Base-by-base conservation (phyloP, 2,113 vertebrate genomes). In the Excalfactoria chinensis region DNA sequence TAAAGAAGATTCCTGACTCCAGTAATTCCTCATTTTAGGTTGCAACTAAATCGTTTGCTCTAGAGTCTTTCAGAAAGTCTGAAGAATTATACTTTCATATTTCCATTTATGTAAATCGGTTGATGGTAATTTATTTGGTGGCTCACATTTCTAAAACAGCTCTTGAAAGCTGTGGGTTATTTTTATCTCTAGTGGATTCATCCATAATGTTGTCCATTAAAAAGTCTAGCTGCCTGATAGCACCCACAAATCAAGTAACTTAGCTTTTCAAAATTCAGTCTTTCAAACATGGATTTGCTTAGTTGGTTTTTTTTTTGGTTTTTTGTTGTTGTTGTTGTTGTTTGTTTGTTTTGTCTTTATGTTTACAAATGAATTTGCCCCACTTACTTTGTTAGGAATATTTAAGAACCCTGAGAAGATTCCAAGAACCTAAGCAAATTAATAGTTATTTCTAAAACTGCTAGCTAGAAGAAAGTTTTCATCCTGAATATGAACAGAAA, bases 71-170 rank as follows among this genome's bases (percentile, higher is more conserved):
- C 58, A 88, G 51, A 91, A 94, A 56, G 63, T 71, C 80, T 94
- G 80, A 94, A 73, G 67, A 92, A 92, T 77, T 30, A 90, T 82
- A 85, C 60, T 91, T 87, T 92, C 43, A 25, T 93, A 74, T 88
- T 95, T 86, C 85, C 60, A 56, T 94, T 94, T 91, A 92, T 91
- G 86, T 91, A 93, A 93, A 93, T 91, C 49, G 51, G 55, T 79
- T 80, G 56, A 66, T 73, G 25, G 25, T 43, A 92, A 90, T 95
- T 90, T 92, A 87, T 92, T 85, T 93, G 21, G 25, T 82, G 34
- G 55, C 28, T 89, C 32, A 35, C 26, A 32, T 78, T 94, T 86
- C 41, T 84, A 87, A 73, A 13, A 37, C 10, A 62, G 20, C 53
- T 82, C 25, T 86, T 90, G 67, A 88, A 78, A 91, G 26, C 49